Conservation (phyloP, 30 jellyfish, hydroid and myxozoan genomes). For the Aurelia coerulea region DNA sequence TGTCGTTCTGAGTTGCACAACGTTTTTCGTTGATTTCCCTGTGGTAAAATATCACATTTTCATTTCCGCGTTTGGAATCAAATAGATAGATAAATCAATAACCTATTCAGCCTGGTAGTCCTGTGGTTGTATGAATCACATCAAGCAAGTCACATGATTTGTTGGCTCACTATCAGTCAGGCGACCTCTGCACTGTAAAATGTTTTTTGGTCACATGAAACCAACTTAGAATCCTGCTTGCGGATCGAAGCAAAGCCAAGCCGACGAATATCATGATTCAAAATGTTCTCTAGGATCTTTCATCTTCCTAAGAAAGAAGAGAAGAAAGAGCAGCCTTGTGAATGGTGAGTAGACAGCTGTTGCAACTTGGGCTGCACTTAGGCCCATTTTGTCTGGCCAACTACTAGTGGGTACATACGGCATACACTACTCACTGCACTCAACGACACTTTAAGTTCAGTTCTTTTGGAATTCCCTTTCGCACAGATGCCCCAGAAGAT, state of each 20-base stretch:
- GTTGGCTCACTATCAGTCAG: constrained; percentile 42
- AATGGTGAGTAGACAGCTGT: constrained; percentile 50
- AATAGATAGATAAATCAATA: too few species aligned
- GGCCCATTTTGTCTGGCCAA: not conserved
- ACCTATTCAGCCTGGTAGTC: constrained; percentile 35
- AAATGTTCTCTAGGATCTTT: constrained; percentile 70
- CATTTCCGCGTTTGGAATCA: too few species aligned
- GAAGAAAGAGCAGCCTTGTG: constrained; percentile 66
- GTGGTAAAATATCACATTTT: too few species aligned
- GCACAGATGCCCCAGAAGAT: too few species aligned
- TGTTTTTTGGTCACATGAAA: constrained; percentile 56
- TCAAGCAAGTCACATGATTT: constrained; percentile 53
- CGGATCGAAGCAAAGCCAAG: not conserved
- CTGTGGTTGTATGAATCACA: constrained; percentile 49
- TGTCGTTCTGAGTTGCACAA: too few species aligned
- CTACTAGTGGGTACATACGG: not conserved
- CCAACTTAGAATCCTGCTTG: not conserved
- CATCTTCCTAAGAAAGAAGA: constrained; percentile 56
- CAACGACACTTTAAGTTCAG: too few species aligned
- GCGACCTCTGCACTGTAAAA: constrained; percentile 1
- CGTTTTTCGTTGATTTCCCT: too few species aligned
- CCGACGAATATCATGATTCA: constrained; percentile 26
- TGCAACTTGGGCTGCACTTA: not conserved
- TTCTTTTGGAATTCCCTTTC: too few species aligned
- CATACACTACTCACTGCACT: not conserved